Evolutionary conservation across 2,113 vertebrate species (phyloP), one percentile per base, ranked within the genome.

Genomic region (Tauraco erythrolophus): DNA sequence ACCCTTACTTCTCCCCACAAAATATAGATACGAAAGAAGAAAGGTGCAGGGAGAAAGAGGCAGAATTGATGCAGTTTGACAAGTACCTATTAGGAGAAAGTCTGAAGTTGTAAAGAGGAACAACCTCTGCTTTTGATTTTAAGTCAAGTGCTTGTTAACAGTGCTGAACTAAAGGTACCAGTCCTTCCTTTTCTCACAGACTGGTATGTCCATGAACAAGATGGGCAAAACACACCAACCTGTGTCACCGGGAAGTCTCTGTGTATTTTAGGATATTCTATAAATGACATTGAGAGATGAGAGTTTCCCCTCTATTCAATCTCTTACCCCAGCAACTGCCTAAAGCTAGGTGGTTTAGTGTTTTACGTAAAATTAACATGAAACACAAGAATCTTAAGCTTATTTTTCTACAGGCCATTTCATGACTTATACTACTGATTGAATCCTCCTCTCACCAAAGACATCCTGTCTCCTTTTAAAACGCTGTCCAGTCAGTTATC

Each of bases 1-100:
- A 79, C 16, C 9, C 21, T 68, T 60, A 68, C 11, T 53, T 77
- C 16, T 80, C 21, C 21, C 14, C 35, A 69, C 17, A 61, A 70
- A 82, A 79, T 3, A 60, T 0, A n/a, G 16, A 35, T 11, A 41
- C 0, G 0, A 41, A 69, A 48, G 21, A 81, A 60, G 39, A 41
- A 77, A 53, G 4, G 10, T 6, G 11, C 11, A 50, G 25, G 37
- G 15, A 68, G 3, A 7, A 66, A 7, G 8, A 16, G 16, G 6
- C 4, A 62, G 19, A 88, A 37, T 0, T 58, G 46, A 50, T 69
- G 43, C 9, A 50, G 28, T 41, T 56, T 39, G 21, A 75, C 27
- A 45, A 83, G 9, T 14, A 48, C 3, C 19, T 57, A 7, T 11
- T 13, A 46, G 19, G 14, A 14, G 7, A 30, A 75, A 86, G 23